Percentiles rank a stretch among this genome's conserved stretches.
Conservation (phyloP, 2,113 vertebrate genomes). For the Lophochroa leadbeateri region DNA sequence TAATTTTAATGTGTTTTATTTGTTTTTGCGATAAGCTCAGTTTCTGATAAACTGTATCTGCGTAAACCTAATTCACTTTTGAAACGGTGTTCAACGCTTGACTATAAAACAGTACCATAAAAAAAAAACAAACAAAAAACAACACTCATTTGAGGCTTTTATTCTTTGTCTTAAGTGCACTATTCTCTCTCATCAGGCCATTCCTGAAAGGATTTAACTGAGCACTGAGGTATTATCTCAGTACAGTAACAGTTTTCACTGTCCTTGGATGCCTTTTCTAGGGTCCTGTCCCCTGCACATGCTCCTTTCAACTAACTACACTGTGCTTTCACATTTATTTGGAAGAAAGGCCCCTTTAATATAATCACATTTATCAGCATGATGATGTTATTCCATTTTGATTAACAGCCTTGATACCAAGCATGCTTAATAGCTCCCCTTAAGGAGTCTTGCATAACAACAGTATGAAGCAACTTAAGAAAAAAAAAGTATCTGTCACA, state of each 20-base stretch:
- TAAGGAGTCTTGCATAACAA: neutral
- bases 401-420: neutral
- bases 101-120: neutral
- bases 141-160: neutral
- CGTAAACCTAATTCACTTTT: neutral
- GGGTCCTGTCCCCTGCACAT: neutral
- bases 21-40: neutral
- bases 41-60: neutral
- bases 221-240: neutral
- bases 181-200: neutral
- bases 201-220: neutral
- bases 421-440: neutral
- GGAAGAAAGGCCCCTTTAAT: neutral
- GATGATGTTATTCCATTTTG: neutral
- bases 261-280: neutral
- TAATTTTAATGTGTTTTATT: neutral
- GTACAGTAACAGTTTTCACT: neutral
- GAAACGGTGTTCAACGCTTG: neutral
- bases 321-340: neutral
- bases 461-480: neutral
- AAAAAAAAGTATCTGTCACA: neutral
- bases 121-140: neutral
- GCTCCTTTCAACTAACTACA: neutral
- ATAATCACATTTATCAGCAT: neutral
- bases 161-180: neutral